Base-by-base conservation (phyloP, 2,797 vertebrate species). In the Tokudaia tokunoshimensis region DNA sequence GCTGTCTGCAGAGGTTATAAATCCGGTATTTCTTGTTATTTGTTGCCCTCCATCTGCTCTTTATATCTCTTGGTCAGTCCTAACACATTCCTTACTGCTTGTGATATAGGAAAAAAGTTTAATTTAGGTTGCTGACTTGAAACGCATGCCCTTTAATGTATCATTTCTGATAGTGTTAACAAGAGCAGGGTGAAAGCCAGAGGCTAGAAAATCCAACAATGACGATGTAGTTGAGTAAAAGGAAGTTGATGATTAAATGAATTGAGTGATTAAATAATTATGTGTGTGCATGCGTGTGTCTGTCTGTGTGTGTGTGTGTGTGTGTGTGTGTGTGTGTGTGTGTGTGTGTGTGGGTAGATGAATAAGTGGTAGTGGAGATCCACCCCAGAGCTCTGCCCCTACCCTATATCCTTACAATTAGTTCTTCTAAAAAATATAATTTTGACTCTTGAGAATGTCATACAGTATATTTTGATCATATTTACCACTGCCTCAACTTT, bases 61-160 rank as follows among this genome's bases (percentile, higher is more conserved):
- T 95, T 96, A 76, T 96, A 89, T 96, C 91, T 97, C 84, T 55
- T 90, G 84, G 87, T 97, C 84, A 90, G 55, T 92, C 94, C 50
- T 63, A 93, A 26, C 74, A 76, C 52, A 72, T 91, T 97, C 93
- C 94, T 96, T 96, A 34, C 91, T 96, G 92, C 92, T 94, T 94
- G 75, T 72, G 96, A 87, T 57, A 14, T 79, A 84, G 83, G 74
- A 91, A 91, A 83, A 89, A 92, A 89, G 52, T 92, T 95, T 94
- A 87, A 92, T 95, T 97, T 95, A 78, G 82, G 82, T 80, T 78
- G 59, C 95, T 92, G 78, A 91, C 84, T 97, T 93, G 78, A 91
- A 96, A 76, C 65, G 11, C 70, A 47, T 26, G 37, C 65, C 29
- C 61, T 74, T 92, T 75, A 92, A 75, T 85, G 83, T 2, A 52